Conservation (phyloP, 2,113 vertebrate genomes). For the Colistium nudipinnis region DNA sequence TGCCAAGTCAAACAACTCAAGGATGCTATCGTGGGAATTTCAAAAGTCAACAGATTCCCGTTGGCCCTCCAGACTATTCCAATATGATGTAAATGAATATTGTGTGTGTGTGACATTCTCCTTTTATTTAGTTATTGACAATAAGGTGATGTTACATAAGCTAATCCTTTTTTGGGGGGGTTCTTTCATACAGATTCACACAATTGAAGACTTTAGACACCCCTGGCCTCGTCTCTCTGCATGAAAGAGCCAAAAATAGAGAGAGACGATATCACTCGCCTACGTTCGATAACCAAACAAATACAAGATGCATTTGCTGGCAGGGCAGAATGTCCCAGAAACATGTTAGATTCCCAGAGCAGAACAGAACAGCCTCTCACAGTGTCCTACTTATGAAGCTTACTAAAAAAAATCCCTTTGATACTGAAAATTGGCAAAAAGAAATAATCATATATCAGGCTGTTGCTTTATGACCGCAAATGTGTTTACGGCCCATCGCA, state of each 20-base stretch:
- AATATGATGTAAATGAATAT: neutral
- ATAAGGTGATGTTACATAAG: neutral
- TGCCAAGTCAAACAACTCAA: neutral
- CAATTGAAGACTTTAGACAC: neutral
- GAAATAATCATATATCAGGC: neutral
- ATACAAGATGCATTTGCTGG: slow-evolving; percentile 23
- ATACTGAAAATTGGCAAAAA: slow-evolving; percentile 5
- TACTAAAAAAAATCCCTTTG: slow-evolving; percentile 30
- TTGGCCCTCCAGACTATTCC: neutral
- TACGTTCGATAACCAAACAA: slow-evolving; percentile 29
- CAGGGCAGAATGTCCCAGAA: slow-evolving; percentile 38
- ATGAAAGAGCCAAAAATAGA: slow-evolving; percentile 37
- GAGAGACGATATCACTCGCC: slow-evolving; percentile 12
- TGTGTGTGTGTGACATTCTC: neutral
- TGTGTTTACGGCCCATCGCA: no score
- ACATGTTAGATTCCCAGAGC: slow-evolving; percentile 30
- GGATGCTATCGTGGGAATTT: neutral
- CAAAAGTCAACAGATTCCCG: neutral
- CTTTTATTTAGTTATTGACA: neutral
- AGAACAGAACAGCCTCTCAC: slow-evolving; percentile 21
- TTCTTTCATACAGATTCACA: neutral
- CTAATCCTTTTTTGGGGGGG: slow-evolving; percentile 2
- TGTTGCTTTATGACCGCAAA: neutral
- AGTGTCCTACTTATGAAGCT: slow-evolving; percentile 48
- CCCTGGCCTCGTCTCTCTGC: neutral